These are phyloP conservation scores for Ctenomys sociabilis DNA, from an alignment of 2,113 vertebrate genomes.

Conservation along the genomic window DNA sequence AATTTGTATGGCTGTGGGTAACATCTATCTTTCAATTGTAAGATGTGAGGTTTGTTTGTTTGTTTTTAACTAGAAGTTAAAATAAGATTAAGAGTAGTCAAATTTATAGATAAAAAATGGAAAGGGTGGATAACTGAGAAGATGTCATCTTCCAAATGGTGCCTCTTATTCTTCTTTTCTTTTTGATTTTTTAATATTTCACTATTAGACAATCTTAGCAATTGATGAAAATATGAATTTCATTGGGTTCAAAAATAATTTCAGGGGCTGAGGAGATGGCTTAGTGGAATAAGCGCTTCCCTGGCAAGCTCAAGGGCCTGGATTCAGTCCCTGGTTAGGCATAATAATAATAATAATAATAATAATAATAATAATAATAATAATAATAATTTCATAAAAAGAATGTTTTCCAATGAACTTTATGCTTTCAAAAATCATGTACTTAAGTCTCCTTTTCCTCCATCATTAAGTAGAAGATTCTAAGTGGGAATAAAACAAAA, in stretches of 20 bases:
- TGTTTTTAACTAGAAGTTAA: neutral
- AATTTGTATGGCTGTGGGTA: neutral
- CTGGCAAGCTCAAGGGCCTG: too few species aligned
- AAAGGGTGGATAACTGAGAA: neutral
- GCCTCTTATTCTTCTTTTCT: neutral
- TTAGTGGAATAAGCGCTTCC: too few species aligned
- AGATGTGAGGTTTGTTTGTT: neutral
- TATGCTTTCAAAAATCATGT: neutral
- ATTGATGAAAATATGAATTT: neutral
- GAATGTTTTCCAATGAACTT: neutral
- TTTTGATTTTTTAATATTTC: neutral
- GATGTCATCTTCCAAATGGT: neutral
- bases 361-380: too few species aligned
- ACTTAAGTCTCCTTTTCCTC: neutral
- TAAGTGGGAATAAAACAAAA: neutral
- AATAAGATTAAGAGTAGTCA: neutral
- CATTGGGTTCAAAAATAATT: neutral
- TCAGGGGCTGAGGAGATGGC: too few species aligned
- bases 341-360: too few species aligned
- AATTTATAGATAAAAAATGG: neutral
- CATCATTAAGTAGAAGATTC: neutral
- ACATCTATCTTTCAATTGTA: neutral
- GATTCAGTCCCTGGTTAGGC: too few species aligned
- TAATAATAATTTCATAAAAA: constrained; percentile 23
- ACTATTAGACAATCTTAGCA: neutral